These are phyloP conservation scores for Trilocha varians DNA, from an alignment of 2,888 invertebrate species.

Conservation along the genomic window DNA sequence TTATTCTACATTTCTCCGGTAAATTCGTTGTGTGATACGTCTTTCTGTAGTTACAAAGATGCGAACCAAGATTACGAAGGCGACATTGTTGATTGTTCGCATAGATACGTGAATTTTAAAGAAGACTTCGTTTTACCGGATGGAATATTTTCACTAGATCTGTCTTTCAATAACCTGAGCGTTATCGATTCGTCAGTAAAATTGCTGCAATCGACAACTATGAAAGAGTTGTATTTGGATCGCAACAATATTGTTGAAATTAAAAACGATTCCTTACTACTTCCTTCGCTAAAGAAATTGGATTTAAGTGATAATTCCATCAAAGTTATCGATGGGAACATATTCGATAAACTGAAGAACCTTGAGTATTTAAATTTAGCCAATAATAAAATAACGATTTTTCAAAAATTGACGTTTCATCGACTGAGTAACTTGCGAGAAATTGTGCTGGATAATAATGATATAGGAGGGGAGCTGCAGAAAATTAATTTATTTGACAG, in stretches of 20 bases:
- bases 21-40: conserved; percentile 39
- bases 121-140: conserved; percentile 33
- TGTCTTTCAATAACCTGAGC: conserved; percentile 46
- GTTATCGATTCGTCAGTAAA: conserved; percentile 24
- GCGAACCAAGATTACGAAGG: conserved; percentile 32
- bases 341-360: conserved; percentile 45
- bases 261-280: conserved; percentile 28
- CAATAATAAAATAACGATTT: conserved; percentile 50
- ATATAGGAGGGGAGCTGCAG: conserved; percentile 42
- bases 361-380: conserved; percentile 57
- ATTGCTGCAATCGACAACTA: conserved; percentile 32
- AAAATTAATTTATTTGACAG: conserved; percentile 47
- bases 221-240: conserved; percentile 37
- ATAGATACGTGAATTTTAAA: conserved; percentile 21
- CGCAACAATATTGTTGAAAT: conserved; percentile 43
- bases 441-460: conserved; percentile 57
- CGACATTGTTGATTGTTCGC: conserved; percentile 42
- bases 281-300: conserved; percentile 44
- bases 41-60: conserved; percentile 32
- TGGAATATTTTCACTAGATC: conserved; percentile 36
- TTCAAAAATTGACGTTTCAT: conserved; percentile 50
- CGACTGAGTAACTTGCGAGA: conserved; percentile 45
- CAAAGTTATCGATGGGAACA: conserved; percentile 40
- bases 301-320: conserved; percentile 57
- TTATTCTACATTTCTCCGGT: conserved; percentile 17